Base-by-base conservation (phyloP, 2,888 invertebrate species). In the Lithodes maja region DNA sequence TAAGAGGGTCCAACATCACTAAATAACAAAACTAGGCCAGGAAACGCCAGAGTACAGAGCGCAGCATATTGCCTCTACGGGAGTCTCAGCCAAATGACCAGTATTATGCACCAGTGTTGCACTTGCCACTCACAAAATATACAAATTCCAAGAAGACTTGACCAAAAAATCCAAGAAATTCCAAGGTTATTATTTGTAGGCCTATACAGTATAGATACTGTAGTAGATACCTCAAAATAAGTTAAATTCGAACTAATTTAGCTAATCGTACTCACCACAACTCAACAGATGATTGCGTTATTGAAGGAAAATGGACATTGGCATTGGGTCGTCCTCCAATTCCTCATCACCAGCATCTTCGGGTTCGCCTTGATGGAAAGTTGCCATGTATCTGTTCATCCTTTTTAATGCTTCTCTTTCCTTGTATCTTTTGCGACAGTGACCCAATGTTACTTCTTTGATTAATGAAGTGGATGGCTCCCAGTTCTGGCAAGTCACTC, bases 401-500 rank as follows among this genome's bases (percentile, higher is more conserved):
- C 50, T 61, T 61, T 5, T 33, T 33, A 33, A 61, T 61, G 17
- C 49, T 49, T 77, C 77, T 77, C 49, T n/a, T 77, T 77, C 77
- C 77, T 77, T 77, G 49, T 33, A 33, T 33, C 33, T 33, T 33
- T 33, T 33, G 33, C 33, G 33, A 33, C 33, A 33, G 33, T 33
- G 17, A 2, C 77, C 77, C 49, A 49, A 77, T 49, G 17, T 77
- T 77, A 77, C 77, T 77, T 77, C 77, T 77, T 49, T 49, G 17
- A 77, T 49, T 77, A 77, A 77, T 33, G 77, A 77, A 77, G 49
- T 33, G 50, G 49, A 83, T 7, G 83, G 83, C 71, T 83, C n/a
- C 83, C 83, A 83, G 77, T 55, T 75, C 53, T 52, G 53, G 49
- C 85, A 85, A 54, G 77, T 77, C 5, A 54, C 74, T 7, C 74